phyloP scores from a whole-genome alignment of 2,888 invertebrate genomes.

The Calameuta idolon region DNA sequence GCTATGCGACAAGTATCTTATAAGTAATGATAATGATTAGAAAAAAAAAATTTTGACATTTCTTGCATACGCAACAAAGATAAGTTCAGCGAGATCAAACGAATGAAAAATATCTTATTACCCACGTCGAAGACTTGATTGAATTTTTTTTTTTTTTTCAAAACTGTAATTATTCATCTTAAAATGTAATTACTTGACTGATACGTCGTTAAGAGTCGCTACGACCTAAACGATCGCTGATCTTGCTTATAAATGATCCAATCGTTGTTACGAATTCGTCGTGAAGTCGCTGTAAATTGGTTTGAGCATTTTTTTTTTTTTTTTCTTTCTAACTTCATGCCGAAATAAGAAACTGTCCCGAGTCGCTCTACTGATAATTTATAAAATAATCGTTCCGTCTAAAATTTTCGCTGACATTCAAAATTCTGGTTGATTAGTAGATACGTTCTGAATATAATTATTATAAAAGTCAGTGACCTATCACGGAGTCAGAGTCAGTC shows the following conservation, averaged over 20 bases:
- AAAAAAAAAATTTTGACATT: not conserved
- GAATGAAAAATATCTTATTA: not conserved
- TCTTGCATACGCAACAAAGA: not conserved
- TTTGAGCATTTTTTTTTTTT: not conserved
- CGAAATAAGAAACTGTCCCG: not conserved
- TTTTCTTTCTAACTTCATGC: not conserved
- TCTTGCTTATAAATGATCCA: not conserved
- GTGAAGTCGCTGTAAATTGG: not conserved
- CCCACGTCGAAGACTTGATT: not conserved
- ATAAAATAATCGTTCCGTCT: not conserved
- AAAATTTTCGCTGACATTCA: not conserved
- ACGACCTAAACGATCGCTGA: not conserved
- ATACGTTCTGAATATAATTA: not conserved
- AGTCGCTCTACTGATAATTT: not conserved
- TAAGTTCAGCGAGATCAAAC: not conserved
- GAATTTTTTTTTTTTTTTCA: not conserved
- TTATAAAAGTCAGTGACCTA: not conserved
- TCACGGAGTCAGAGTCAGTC: not conserved
- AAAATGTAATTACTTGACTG: not conserved
- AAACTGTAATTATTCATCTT: too few species aligned
- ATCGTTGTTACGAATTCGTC: not conserved
- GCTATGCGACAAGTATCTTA: not conserved
- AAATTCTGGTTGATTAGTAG: not conserved
- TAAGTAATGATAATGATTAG: not conserved
- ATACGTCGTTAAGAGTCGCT: not conserved